Conservation (phyloP, 2,797 vertebrate species). For the Enteromius argenteus region DNA sequence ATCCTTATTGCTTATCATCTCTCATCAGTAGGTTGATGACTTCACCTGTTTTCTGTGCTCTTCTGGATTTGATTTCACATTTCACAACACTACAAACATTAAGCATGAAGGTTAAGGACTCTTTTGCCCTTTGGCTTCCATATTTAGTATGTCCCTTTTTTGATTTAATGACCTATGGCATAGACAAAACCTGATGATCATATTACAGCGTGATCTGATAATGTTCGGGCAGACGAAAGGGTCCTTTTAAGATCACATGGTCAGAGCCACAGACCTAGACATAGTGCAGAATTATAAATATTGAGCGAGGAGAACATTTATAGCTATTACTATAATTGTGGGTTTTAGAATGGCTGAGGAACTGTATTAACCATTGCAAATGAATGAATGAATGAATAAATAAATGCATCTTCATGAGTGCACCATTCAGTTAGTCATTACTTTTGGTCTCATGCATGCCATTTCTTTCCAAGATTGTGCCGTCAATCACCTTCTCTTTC, state of each 20-base stretch:
- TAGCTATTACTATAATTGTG: neutral
- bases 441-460: neutral
- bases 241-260: neutral
- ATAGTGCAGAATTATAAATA: neutral
- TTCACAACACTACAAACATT: neutral
- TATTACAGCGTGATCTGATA: neutral
- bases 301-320: neutral
- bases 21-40: neutral
- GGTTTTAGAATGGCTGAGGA: neutral
- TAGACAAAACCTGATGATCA: neutral
- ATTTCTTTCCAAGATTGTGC: neutral
- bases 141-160: neutral
- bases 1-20: neutral
- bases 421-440: neutral
- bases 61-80: conserved; percentile 8
- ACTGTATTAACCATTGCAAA: neutral
- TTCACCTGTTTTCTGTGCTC: neutral
- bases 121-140: conserved; percentile 9
- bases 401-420: neutral
- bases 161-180: neutral
- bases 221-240: neutral
- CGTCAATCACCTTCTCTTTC: neutral
- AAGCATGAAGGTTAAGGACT: neutral
- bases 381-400: neutral
- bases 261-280: neutral